A percentile compares a stretch with the other conserved stretches of the same genome.
phyloP scores from a whole-genome alignment of 2,888 invertebrate species.

The Tipula lateralis region DNA sequence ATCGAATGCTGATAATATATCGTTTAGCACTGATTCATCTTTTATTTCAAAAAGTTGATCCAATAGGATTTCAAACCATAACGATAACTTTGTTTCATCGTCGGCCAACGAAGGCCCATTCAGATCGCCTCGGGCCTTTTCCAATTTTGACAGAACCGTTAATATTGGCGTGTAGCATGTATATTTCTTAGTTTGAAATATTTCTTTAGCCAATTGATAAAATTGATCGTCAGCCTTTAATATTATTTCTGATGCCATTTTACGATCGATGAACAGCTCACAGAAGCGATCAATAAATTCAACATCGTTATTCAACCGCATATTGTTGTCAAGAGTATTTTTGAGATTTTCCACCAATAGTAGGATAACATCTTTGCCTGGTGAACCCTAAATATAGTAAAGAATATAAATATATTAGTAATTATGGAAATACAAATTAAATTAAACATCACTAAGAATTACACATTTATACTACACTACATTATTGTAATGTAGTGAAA shows the following conservation, averaged over 20 bases:
- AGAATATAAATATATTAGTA: too few species aligned
- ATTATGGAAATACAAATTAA: too few species aligned
- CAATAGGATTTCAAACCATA: neutral
- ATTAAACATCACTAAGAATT: too few species aligned
- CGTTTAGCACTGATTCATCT: neutral
- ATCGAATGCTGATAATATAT: neutral
- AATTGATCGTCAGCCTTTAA: neutral
- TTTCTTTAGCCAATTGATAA: neutral
- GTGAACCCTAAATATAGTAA: neutral
- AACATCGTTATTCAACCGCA: neutral
- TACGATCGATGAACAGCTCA: neutral
- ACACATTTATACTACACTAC: neutral
- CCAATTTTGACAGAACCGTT: neutral
- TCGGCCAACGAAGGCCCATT: neutral
- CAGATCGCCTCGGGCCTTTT: neutral
- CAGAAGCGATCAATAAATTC: constrained; percentile 3
- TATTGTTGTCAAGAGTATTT: neutral
- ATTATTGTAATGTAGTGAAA: too few species aligned
- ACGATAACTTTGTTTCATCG: neutral
- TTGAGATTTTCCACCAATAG: neutral
- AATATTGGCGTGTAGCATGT: neutral
- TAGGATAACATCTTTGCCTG: neutral
- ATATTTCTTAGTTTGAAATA: neutral
- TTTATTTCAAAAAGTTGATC: neutral
- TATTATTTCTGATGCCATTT: neutral